Evolutionary conservation across 2,888 invertebrate genomes (phyloP), one percentile per base, ranked within the genome.

Genomic region (Drosophila seclusa): DNA sequence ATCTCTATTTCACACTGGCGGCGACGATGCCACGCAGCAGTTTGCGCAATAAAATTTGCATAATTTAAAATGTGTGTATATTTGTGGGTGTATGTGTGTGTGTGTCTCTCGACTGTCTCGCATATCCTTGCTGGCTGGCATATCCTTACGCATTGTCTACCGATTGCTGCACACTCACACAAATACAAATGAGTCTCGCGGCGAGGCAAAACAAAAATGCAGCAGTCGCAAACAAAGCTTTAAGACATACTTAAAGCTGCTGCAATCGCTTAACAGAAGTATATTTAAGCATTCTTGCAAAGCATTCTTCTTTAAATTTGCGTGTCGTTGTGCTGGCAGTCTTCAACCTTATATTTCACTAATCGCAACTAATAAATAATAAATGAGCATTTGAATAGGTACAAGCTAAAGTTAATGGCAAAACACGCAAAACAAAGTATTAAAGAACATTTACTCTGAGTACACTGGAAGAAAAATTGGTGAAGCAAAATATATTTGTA

Each of bases 41-140:
- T 92, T 92, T 93, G 91, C 90, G 91, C 92, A 92, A 91, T 91
- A 89, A 91, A 93, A 92, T 92, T 93, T 92, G 92, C 92, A 92
- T 92, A 92, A 92, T 92, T 93, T 92, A 77, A 89, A 90, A 81
- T 89, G 84, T 87, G 21, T 61, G 62, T 58, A 42, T 60, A 62
- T 58, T 42, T 87, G 68, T 76, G 66, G 73, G 73, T 61, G 62
- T 58, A 36, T 66, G 55, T 54, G 68, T 59, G 68, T 59, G 61
- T 63, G 64, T 62, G 67, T 70, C 62, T 76, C 71, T 79, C 42
- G 83, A 60, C 80, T 82, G 84, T 84, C 68, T 87, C 85, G 87
- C 84, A 87, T 87, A 89, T 87, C 89, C 90, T 87, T 80, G 80
- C 80, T 72, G 83, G 80, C 79, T 70, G 83, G 80, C 82, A 61